Percentiles rank a stretch among this genome's conserved stretches.
Conservation (phyloP, 2,797 vertebrate genomes). For the Poecilia picta region DNA sequence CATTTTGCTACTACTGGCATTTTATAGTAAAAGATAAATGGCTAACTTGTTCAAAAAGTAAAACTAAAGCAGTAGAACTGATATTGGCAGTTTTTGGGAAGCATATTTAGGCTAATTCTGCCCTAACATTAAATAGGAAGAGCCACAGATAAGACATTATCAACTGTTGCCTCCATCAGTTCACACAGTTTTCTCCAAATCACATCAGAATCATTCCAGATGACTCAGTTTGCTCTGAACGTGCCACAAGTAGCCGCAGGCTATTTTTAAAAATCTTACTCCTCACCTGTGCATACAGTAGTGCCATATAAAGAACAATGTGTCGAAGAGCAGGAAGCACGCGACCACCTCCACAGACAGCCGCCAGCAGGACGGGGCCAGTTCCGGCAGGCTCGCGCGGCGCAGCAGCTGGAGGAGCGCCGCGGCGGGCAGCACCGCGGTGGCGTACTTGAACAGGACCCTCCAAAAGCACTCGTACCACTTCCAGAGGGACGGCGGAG, state of each 20-base stretch:
- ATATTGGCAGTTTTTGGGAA: not conserved
- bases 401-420: constrained; percentile 52
- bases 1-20: not conserved
- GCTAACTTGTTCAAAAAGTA: not conserved
- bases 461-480: constrained; percentile 69
- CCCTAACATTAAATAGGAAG: not conserved
- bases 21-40: not conserved
- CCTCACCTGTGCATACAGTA: constrained; percentile 77
- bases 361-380: constrained; percentile 66
- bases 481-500: constrained; percentile 25
- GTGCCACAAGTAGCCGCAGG: not conserved
- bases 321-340: constrained; percentile 78
- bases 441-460: constrained; percentile 61
- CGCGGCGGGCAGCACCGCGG: constrained; percentile 62
- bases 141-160: not conserved
- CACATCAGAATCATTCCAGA: not conserved
- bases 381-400: constrained; percentile 31
- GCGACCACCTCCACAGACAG: constrained; percentile 65
- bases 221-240: not conserved
- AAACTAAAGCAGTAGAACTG: not conserved
- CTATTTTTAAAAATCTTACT: not conserved
- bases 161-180: not conserved
- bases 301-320: constrained; percentile 76
- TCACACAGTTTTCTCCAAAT: not conserved
- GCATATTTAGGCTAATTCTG: not conserved